Percentiles rank a stretch among this genome's conserved stretches.
phyloP scores from a whole-genome alignment of 2,113 vertebrate genomes.

The Isichthys henryi region DNA sequence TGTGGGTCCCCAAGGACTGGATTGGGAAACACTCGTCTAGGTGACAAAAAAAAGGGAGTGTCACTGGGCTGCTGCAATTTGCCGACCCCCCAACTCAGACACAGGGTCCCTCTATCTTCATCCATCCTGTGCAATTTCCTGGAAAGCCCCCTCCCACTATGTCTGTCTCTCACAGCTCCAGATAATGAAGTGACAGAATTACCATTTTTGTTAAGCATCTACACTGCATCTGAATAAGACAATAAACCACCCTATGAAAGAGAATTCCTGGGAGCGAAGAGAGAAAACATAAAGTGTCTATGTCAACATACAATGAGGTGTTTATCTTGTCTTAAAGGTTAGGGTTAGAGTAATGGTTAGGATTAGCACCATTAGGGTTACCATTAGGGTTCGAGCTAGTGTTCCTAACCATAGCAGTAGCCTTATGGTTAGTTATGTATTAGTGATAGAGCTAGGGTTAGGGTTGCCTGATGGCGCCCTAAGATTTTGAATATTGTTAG shows the following conservation, averaged over 20 bases:
- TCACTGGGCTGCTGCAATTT: not conserved
- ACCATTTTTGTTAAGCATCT: not conserved
- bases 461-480: too few relatives aligned
- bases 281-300: too few relatives aligned
- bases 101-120: constrained; percentile 44
- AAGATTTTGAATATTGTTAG: too few relatives aligned
- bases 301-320: too few relatives aligned
- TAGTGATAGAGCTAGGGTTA: too few relatives aligned
- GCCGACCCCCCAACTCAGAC: constrained; percentile 35
- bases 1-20: not conserved
- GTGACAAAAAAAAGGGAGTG: constrained; percentile 46
- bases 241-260: not conserved
- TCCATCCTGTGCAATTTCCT: constrained; percentile 38
- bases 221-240: not conserved
- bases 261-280: not conserved
- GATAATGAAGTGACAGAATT: not conserved
- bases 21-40: constrained; percentile 39
- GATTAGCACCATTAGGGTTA: too few relatives aligned
- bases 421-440: too few relatives aligned
- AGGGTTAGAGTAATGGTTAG: too few relatives aligned
- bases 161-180: constrained; percentile 29
- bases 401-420: too few relatives aligned
- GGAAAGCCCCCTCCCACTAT: constrained; percentile 23
- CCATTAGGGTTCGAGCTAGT: too few relatives aligned
- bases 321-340: too few relatives aligned